Percentiles rank a stretch among this genome's conserved stretches.
These are phyloP conservation scores for Octomys mimax DNA, from an alignment of 2,797 vertebrate genomes.

Conservation along the genomic window DNA sequence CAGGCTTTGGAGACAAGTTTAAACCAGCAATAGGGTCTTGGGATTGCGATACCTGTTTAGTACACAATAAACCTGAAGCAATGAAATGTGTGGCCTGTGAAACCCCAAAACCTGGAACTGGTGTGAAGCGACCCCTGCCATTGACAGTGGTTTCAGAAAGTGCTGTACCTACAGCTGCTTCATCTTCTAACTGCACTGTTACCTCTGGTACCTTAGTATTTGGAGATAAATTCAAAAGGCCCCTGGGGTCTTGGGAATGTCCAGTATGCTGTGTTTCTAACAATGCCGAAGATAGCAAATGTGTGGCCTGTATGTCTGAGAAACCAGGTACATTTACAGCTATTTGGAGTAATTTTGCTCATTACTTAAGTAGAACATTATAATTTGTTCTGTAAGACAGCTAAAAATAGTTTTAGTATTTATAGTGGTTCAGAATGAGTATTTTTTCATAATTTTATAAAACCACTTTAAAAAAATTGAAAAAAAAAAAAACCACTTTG, in stretches of 20 bases:
- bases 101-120: conserved; percentile 96
- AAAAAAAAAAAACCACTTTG: neutral
- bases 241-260: conserved; percentile 96
- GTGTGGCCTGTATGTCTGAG: conserved; percentile 93
- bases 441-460: conserved; percentile 20
- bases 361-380: conserved; percentile 38
- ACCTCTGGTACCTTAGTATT: conserved; percentile 90
- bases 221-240: conserved; percentile 96
- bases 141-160: conserved; percentile 90
- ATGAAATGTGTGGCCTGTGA: conserved; percentile 98
- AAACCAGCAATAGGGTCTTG: conserved; percentile 92
- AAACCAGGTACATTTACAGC: conserved; percentile 93
- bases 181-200: conserved; percentile 86
- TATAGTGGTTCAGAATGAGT: neutral
- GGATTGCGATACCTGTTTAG: conserved; percentile 98
- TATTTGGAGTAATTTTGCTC: conserved; percentile 53
- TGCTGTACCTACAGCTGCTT: conserved; percentile 81
- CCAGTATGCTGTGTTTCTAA: conserved; percentile 94
- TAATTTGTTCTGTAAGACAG: conserved; percentile 18
- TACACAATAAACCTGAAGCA: conserved; percentile 95
- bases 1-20: conserved; percentile 91
- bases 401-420: neutral
- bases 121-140: conserved; percentile 93
- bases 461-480: neutral
- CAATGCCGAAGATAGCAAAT: conserved; percentile 94